A percentile compares a stretch with the other conserved stretches of the same genome.
Conservation (phyloP, 2,797 vertebrate species). For the Enteromius anoplus region DNA sequence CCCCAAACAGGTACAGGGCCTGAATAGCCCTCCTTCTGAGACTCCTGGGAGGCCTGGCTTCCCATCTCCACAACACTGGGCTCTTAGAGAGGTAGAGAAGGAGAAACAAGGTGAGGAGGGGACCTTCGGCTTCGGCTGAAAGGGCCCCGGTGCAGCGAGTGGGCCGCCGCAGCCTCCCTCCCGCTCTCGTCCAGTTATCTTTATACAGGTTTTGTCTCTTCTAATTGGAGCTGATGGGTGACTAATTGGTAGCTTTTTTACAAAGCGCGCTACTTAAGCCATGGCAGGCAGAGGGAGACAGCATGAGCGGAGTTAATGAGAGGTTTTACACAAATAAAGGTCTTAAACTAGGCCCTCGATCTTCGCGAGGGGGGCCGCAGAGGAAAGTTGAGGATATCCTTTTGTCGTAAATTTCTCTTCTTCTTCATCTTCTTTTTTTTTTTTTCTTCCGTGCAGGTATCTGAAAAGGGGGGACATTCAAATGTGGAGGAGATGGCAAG, state of each 20-base stretch:
- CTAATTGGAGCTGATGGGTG: conserved; percentile 99
- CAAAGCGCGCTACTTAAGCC: conserved; percentile 87
- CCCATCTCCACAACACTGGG: conserved; percentile 88
- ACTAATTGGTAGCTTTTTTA: conserved; percentile 97
- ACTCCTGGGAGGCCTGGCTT: conserved; percentile 89
- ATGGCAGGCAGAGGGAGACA: conserved; percentile 84
- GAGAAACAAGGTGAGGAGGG: conserved; percentile 43
- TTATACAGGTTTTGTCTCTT: conserved; percentile 96
- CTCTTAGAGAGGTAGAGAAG: conserved; percentile 72
- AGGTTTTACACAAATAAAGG: conserved; percentile 83
- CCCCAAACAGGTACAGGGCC: conserved; percentile 91
- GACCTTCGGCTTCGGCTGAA: not conserved
- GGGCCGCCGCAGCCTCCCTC: not conserved
- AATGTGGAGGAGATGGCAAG: conserved; percentile 73
- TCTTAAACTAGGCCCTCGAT: conserved; percentile 77
- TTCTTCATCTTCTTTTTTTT: conserved; percentile 71
- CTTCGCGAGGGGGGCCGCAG: conserved; percentile 66
- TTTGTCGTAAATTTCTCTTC: conserved; percentile 72
- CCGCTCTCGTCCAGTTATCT: conserved; percentile 93
- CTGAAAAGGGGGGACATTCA: conserved; percentile 76
- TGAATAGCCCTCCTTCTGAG: conserved; percentile 89
- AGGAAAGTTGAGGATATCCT: conserved; percentile 82
- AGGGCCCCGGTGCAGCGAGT: not conserved
- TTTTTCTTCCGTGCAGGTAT: conserved; percentile 77
- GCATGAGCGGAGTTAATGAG: conserved; percentile 98